These are phyloP conservation scores for Typhlomys cinereus DNA, from an alignment of 2,113 vertebrate genomes.

Conservation along the genomic window DNA sequence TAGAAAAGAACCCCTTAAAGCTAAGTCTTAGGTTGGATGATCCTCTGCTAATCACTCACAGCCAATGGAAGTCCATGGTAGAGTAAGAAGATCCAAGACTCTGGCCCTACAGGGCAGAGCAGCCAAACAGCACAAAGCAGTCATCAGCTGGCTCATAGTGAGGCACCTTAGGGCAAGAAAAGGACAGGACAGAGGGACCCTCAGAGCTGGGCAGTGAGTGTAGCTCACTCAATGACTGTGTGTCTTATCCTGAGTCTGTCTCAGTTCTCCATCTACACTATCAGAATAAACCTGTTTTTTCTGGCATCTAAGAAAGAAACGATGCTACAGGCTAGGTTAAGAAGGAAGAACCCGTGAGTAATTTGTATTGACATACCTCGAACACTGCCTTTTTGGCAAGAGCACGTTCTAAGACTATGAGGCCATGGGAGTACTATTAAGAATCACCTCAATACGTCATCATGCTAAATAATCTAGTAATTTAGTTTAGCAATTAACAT, in stretches of 20 bases:
- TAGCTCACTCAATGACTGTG: no score
- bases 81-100: background rate
- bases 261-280: background rate
- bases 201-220: no score
- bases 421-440: background rate
- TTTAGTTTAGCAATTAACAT: background rate
- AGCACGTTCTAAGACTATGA: background rate
- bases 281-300: background rate
- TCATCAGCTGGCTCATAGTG: background rate
- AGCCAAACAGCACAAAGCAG: background rate
- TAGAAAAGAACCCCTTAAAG: background rate
- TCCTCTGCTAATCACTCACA: background rate
- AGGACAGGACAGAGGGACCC: background rate
- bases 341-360: accelerated
- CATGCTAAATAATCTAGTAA: background rate
- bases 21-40: no score
- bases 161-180: background rate
- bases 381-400: background rate
- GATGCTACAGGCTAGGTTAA: background rate
- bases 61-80: background rate
- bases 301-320: background rate
- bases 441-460: background rate
- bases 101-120: background rate
- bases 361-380: background rate
- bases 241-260: no score